Evolutionary conservation across 2,888 invertebrate genomes (phyloP).

Genomic region (Nudaria mundana): DNA sequence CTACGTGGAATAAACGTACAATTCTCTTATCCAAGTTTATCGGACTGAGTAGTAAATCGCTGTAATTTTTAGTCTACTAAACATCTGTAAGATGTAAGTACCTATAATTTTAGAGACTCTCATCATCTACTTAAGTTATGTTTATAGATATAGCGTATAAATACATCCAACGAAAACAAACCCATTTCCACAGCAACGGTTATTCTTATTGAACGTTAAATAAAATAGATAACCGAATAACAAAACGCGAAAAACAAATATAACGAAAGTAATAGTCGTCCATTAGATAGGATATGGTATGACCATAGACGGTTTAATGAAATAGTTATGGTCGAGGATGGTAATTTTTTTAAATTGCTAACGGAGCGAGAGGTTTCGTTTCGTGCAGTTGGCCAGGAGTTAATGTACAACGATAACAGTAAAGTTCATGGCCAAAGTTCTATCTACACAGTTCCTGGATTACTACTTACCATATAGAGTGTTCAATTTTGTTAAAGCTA

Average conservation of each 20-base stretch:
- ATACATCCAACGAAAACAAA: constrained; percentile 48
- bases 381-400: constrained; percentile 65
- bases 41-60: constrained; percentile 13
- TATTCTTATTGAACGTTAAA: constrained; percentile 47
- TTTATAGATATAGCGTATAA: neutral
- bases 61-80: constrained; percentile 24
- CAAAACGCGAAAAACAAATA: constrained; percentile 59
- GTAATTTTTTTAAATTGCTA: constrained; percentile 75
- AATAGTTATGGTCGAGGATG: constrained; percentile 66
- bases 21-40: constrained; percentile 24
- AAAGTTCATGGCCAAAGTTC: constrained; percentile 75
- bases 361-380: constrained; percentile 53
- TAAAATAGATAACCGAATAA: constrained; percentile 46
- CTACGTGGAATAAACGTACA: constrained; percentile 11
- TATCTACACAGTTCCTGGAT: constrained; percentile 63
- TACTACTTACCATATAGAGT: constrained; percentile 67
- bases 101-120: no score
- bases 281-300: constrained; percentile 58
- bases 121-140: no score
- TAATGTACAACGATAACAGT: constrained; percentile 73
- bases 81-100: no score
- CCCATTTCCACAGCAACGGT: constrained; percentile 42
- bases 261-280: constrained; percentile 70
- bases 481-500: constrained; percentile 66
- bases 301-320: constrained; percentile 74